phyloP scores from a whole-genome alignment of 2,797 vertebrate species.

The Pseudochirops cupreus region DNA sequence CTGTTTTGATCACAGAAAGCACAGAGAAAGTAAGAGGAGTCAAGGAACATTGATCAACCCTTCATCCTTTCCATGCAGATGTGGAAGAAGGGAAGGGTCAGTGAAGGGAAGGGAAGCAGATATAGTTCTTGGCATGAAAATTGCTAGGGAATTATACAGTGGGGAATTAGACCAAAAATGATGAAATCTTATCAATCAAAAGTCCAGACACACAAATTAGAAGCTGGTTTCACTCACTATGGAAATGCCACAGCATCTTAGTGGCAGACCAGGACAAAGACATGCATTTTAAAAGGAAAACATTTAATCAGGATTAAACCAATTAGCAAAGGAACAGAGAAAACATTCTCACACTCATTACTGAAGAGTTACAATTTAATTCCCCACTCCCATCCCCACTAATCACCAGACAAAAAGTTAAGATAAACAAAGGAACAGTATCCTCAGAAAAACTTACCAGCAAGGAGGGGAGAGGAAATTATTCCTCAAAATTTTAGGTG shows the following conservation, averaged over 20 bases:
- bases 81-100: not conserved
- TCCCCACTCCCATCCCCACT: not conserved
- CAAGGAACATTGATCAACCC: not conserved
- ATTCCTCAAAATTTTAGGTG: not conserved
- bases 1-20: not conserved
- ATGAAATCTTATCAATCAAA: not conserved
- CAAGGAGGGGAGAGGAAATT: not conserved
- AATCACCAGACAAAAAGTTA: not conserved
- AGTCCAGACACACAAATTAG: not conserved
- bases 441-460: not conserved
- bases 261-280: not conserved
- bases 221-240: not conserved
- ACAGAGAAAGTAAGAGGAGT: not conserved
- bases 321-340: not conserved
- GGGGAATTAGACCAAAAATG: not conserved
- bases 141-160: not conserved
- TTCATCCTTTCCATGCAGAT: not conserved
- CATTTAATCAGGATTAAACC: not conserved
- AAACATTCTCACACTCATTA: not conserved
- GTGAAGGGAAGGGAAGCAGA: not conserved
- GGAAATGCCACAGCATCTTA: not conserved
- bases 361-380: not conserved
- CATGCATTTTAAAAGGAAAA: not conserved
- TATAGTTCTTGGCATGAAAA: not conserved
- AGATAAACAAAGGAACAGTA: not conserved